Evolutionary conservation across 1,140 invertebrate genomes (phyloP), one percentile per base, ranked within the genome.

Genomic region (Mesaphorura yosii): DNA sequence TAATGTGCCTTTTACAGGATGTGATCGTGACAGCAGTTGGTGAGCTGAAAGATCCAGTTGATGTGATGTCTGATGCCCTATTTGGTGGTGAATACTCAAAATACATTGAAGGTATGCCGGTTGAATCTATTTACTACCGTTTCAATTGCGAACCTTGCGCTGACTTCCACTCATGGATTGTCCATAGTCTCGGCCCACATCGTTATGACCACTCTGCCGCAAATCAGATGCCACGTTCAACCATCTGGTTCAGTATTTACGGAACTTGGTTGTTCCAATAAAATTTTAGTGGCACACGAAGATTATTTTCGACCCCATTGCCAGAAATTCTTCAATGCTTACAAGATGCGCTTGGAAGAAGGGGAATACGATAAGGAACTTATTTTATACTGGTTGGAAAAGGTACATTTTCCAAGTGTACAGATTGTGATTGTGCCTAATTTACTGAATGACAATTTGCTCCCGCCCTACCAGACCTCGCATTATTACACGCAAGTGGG

Each of bases 221-320:
- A 46, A 22, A 23, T 59, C 1, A 28, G 57, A 1, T 59, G 57
- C 45, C 57, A 59, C 41, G 52, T 54, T 17, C 57, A 59, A 28
- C 52, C 57, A 1, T 4, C 26, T 1, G 29, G 1, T 1, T n/a
- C 34, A 4, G 31, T 59, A 0, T 12, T 15, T 15, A 48, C 45
- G 3, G 37, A 49, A 2, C 39, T 59, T 27, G 52, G 52, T 2
- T 59, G 57, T 37, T 3, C 14, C 3, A n/a, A 26, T 5, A 51
- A 48, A 34, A 37, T n/a, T 5, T 15, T 59, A 19, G 39, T 40
- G 3, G 50, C 42, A 14, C 53, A 56, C 25, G 58, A 59, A 28
- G 53, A 55, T 19, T 41, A 52, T 19, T 49, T 46, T 20, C 49
- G 55, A 15, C 49, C 47, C 14, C 55, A 51, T 3, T 57, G 55